Base-by-base conservation (phyloP, 2,113 vertebrate species). In the Pelobates fuscus region DNA sequence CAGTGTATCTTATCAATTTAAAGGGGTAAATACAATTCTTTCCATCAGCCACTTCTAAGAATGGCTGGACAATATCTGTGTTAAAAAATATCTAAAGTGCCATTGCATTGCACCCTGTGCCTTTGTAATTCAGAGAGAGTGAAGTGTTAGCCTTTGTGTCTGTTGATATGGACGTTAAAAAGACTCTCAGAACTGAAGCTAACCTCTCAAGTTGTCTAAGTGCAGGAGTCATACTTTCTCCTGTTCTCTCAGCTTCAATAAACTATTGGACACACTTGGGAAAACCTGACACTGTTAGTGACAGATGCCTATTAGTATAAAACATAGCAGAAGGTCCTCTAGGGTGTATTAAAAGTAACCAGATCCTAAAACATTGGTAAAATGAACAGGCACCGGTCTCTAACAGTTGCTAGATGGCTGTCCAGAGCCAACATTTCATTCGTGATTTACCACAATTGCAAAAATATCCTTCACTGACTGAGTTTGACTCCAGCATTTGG, bases 241-340 rank as follows among this genome's bases (percentile, higher is more conserved):
- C 43, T 71, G 67, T 30, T 24, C 59, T 61, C 67, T 72, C 59
- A 26, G 62, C 55, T 78, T 78, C 70, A 67, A 54, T 79, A 26
- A 69, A 83, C 69, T 67, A 62, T 43, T 69, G 29, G 18, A 57
- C 66, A 75, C 82, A 79, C 81, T 66, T 80, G 81, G 79, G 72
- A 82, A 78, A 85, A 87, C 77, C 77, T n/a, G 84, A 86, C 77
- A 63, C 82, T 61, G 68, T 21, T 43, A 59, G 77, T 84, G 84
- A 88, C 83, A 84, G 86, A 86, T 66, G 74, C 81, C 85, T 72
- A 49, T 87, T 81, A 86, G 80, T 41, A 0, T 54, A 62, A 82
- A 41, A 75, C 10, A 52, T 67, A 79, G 81, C 84, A 65, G 25
- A 78, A 26, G 60, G 41, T 77, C 80, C 81, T 84, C 77, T 0